phyloP scores from a whole-genome alignment of 2,113 vertebrate genomes.

The Trinectes maculatus region DNA sequence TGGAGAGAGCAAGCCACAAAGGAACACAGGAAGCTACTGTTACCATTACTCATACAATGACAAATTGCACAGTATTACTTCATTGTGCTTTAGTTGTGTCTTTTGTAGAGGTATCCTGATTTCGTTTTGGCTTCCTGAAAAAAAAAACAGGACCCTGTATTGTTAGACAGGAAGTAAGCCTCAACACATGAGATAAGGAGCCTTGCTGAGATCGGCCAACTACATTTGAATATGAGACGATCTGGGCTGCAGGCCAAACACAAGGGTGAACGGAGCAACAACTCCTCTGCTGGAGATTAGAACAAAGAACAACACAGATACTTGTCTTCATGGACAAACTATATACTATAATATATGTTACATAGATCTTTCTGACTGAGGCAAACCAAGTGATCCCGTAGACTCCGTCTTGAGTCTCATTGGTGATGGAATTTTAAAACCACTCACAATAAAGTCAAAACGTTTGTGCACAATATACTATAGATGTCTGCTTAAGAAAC shows the following conservation, averaged over 20 bases:
- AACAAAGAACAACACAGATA: conserved; percentile 33
- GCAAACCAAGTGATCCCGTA: background rate
- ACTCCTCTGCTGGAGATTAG: conserved; percentile 31
- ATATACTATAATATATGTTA: conserved; percentile 11
- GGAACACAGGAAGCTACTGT: conserved; percentile 37
- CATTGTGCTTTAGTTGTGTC: conserved; percentile 29
- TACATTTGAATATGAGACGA: conserved; percentile 66
- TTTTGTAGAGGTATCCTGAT: conserved; percentile 48
- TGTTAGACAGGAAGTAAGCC: conserved; percentile 56
- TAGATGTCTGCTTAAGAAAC: background rate
- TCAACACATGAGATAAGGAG: conserved; percentile 59
- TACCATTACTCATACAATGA: conserved; percentile 49
- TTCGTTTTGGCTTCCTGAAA: conserved; percentile 55
- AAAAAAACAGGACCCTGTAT: conserved; percentile 54
- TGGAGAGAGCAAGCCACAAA: conserved; percentile 48
- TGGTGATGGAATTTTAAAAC: background rate
- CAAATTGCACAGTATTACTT: conserved; percentile 42
- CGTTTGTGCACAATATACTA: background rate
- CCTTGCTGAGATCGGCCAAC: conserved; percentile 51
- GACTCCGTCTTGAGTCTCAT: too few relatives aligned
- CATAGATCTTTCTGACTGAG: conserved; percentile 26
- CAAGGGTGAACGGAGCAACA: conserved; percentile 51
- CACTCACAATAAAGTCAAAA: background rate
- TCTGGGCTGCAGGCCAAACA: conserved; percentile 62
- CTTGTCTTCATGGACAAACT: conserved; percentile 8